These are phyloP conservation scores for Microcebus ravelobensis DNA, from an alignment of 2,113 vertebrate genomes.

Conservation along the genomic window DNA sequence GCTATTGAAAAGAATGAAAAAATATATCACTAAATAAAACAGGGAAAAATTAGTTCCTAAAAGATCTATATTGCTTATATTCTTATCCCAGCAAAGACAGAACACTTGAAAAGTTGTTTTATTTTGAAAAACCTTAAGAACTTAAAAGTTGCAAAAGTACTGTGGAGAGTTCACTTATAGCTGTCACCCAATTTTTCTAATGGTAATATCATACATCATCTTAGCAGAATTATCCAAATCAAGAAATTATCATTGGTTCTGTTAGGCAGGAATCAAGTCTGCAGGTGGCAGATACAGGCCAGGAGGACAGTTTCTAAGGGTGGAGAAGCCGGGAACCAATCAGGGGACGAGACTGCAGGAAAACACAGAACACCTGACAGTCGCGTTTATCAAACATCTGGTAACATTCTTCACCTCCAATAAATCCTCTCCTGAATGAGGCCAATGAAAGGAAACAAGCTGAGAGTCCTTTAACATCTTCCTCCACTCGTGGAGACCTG, in stretches of 20 bases:
- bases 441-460: too few relatives aligned
- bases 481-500: too few relatives aligned
- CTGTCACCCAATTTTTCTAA: background rate
- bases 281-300: too few relatives aligned
- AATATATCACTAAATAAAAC: background rate
- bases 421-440: too few relatives aligned
- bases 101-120: background rate
- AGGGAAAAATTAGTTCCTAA: background rate
- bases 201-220: background rate
- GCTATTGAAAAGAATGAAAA: constrained; percentile 13
- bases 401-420: too few relatives aligned
- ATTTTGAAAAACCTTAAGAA: background rate
- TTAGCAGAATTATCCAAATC: background rate
- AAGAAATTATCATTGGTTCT: background rate
- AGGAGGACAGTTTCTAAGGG: too few relatives aligned
- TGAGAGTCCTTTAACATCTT: too few relatives aligned
- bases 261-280: too few relatives aligned
- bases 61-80: background rate
- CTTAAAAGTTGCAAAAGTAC: background rate
- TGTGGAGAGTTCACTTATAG: background rate
- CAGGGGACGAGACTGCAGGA: too few relatives aligned
- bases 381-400: too few relatives aligned
- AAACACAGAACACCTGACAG: too few relatives aligned
- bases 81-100: background rate
- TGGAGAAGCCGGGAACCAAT: too few relatives aligned